These are phyloP conservation scores for Gymnothorax reevesii DNA, from an alignment of 2,797 vertebrate genomes.

Conservation along the genomic window DNA sequence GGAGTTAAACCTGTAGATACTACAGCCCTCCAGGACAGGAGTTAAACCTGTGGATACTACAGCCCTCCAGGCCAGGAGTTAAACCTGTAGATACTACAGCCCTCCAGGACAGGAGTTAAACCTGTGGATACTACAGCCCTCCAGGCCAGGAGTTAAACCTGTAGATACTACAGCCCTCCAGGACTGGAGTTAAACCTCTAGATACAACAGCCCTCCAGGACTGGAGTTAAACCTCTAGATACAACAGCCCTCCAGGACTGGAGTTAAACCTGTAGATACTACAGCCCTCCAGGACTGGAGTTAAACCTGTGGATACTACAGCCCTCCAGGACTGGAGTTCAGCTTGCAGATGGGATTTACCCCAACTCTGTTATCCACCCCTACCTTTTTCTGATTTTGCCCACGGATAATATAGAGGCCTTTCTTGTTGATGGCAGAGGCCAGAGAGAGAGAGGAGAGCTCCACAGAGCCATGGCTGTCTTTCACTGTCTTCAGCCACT, in stretches of 20 bases:
- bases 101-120: background rate
- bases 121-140: background rate
- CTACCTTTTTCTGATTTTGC: conserved; percentile 64
- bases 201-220: too few species aligned
- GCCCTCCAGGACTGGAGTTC: background rate
- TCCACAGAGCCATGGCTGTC: conserved; percentile 97
- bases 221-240: too few species aligned
- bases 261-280: background rate
- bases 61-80: background rate
- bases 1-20: too few species aligned
- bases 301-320: background rate
- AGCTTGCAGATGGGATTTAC: background rate
- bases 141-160: too few species aligned
- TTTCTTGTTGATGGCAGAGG: conserved; percentile 85
- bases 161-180: too few species aligned
- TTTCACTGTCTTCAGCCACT: conserved; percentile 93
- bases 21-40: too few species aligned
- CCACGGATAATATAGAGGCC: conserved; percentile 83
- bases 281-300: background rate
- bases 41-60: too few species aligned
- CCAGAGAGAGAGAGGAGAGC: conserved; percentile 88
- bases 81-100: too few species aligned
- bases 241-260: background rate
- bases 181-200: too few species aligned
- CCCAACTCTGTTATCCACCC: background rate